These are phyloP conservation scores for Penaeus vannamei DNA, from an alignment of 1,140 invertebrate species.

Conservation along the genomic window DNA sequence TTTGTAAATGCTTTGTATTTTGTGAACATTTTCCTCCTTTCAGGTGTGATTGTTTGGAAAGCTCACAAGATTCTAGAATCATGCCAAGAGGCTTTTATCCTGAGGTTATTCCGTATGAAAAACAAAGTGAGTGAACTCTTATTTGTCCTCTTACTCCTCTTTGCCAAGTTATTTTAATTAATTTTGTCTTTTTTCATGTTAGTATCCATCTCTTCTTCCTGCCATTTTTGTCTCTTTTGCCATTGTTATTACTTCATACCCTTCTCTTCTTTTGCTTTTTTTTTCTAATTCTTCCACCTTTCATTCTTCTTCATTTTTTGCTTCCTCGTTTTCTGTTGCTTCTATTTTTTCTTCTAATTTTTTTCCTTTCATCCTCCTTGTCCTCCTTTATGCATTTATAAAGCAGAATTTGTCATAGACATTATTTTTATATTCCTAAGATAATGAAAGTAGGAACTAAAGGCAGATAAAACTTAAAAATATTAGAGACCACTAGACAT, in stretches of 20 bases:
- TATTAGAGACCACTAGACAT: no score
- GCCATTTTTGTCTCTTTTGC: background rate
- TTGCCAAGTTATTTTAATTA: background rate
- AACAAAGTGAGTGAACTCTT: conserved; percentile 82
- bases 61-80: conserved; percentile 83
- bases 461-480: no score
- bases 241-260: background rate
- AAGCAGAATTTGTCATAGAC: no score
- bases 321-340: background rate
- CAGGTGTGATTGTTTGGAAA: conserved; percentile 67
- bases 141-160: background rate
- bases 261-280: background rate
- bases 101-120: conserved; percentile 88
- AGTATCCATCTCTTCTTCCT: background rate
- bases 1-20: no score
- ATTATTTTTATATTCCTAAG: no score
- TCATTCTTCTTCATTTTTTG: background rate
- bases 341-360: background rate
- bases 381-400: background rate
- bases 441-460: no score
- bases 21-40: conserved; percentile 8
- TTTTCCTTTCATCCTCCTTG: background rate
- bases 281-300: background rate
- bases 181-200: background rate
- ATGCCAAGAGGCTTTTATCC: conserved; percentile 94